phyloP scores from a whole-genome alignment of 2,797 vertebrate genomes.

The Smutsia temminckii region DNA sequence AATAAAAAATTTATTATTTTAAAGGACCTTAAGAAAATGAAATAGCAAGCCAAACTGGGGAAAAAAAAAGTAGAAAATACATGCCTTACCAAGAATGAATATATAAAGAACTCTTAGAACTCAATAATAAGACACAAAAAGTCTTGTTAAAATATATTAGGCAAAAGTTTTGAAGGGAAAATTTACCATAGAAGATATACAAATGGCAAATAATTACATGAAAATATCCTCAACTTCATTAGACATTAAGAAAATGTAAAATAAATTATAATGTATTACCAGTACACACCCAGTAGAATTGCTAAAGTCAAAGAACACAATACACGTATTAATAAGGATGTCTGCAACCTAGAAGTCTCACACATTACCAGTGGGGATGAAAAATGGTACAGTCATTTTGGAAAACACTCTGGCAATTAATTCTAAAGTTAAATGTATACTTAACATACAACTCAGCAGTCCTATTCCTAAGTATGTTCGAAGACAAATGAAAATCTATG shows the following conservation, averaged over 20 bases:
- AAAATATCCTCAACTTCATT: neutral
- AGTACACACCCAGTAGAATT: neutral
- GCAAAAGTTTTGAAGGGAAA: neutral
- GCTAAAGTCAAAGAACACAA: neutral
- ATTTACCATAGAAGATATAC: neutral
- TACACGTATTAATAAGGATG: neutral
- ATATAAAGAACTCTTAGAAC: neutral
- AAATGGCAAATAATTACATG: neutral
- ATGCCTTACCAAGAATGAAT: neutral
- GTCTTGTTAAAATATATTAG: neutral
- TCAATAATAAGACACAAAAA: neutral
- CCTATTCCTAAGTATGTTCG: neutral
- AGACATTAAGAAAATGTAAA: neutral
- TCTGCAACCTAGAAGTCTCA: neutral
- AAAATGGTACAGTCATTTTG: neutral
- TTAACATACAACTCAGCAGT: neutral
- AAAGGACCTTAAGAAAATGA: neutral
- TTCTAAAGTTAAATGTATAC: neutral
- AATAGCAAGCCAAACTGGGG: neutral
- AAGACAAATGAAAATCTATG: constrained; percentile 8
- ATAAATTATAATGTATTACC: neutral
- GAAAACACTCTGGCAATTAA: neutral
- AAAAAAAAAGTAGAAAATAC: neutral
- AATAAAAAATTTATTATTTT: neutral
- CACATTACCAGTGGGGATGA: neutral